Base-by-base conservation (phyloP, 2,888 invertebrate genomes). In the Hyles lineata region DNA sequence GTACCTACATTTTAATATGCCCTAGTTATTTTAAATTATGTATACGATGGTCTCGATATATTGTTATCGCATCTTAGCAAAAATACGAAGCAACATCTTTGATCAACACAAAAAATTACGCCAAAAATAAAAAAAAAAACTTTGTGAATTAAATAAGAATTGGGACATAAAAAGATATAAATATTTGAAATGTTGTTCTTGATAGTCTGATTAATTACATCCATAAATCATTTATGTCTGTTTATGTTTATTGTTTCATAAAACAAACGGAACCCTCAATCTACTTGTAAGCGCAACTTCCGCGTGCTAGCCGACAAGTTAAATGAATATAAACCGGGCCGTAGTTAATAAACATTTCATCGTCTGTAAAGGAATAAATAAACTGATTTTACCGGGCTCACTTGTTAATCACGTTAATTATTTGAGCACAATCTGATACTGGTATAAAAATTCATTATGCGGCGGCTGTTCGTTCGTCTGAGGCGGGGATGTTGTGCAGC, bases 341-440 rank as follows among this genome's bases (percentile, higher is more conserved):
- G 23, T 74, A 72, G n/a, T 61, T 70, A 78, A 77, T 80, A 76
- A 78, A 79, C 75, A 74, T 71, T 74, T 74, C 74, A 69, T 72
- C 71, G 70, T 62, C 52, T n/a, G 73, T 67, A 77, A 74, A 74
- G 70, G 78, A 80, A 78, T 80, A 77, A 79, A 78, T 69, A 78
- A 77, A 79, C 74, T 73, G 67, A 35, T 35, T 72, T 72, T 72
- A 61, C n/a, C 59, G 29, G 50, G 72, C 52, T 63, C 43, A 60
- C 62, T 73, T 73, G 50, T 73, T 73, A 72, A 73, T 73, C 70
- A 71, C 60, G 58, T 71, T 85, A 88, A 89, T 89, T 87, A 83
- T 82, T 78, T 76, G 80, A 74, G 75, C 79, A 83, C 84, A 84
- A 83, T 80, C 82, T 76, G 83, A 76, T 78, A 78, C 73, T 75